Conservation (phyloP, 2,113 vertebrate genomes). For the Aphelocoma coerulescens region DNA sequence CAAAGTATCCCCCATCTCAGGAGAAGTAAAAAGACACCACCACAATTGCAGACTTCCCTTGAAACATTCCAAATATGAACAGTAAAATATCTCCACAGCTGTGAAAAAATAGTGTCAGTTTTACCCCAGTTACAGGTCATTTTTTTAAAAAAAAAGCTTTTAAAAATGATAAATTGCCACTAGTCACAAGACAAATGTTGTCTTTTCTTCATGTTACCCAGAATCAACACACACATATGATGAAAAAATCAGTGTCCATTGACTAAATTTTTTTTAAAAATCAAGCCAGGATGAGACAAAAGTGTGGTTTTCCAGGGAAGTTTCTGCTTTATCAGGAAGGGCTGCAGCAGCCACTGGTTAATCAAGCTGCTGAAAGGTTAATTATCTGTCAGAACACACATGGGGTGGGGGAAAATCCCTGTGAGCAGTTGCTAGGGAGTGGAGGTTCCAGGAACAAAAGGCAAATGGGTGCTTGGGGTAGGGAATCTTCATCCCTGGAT, state of each 20-base stretch:
- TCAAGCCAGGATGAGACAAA: not conserved
- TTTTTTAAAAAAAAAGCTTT: not conserved
- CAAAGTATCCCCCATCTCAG: not conserved
- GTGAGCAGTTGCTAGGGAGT: not conserved
- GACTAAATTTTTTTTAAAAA: not conserved
- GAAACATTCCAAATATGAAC: not conserved
- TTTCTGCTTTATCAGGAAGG: not conserved
- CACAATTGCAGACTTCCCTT: not conserved
- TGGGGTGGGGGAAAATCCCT: not conserved
- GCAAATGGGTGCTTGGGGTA: not conserved
- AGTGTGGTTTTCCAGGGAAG: not conserved
- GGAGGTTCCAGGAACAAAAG: not conserved
- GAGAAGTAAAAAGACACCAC: not conserved
- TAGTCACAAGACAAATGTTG: not conserved
- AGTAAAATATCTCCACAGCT: not conserved
- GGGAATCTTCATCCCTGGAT: not conserved
- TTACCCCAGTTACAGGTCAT: not conserved
- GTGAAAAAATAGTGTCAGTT: not conserved
- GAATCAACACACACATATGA: not conserved
- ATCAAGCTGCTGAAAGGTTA: slow-evolving; percentile 2
- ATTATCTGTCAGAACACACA: not conserved
- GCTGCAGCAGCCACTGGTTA: not conserved
- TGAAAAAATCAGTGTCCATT: not conserved
- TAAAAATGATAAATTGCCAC: not conserved
- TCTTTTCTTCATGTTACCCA: not conserved